Conservation (phyloP, 2,888 invertebrate species). For the Noctua comes region DNA sequence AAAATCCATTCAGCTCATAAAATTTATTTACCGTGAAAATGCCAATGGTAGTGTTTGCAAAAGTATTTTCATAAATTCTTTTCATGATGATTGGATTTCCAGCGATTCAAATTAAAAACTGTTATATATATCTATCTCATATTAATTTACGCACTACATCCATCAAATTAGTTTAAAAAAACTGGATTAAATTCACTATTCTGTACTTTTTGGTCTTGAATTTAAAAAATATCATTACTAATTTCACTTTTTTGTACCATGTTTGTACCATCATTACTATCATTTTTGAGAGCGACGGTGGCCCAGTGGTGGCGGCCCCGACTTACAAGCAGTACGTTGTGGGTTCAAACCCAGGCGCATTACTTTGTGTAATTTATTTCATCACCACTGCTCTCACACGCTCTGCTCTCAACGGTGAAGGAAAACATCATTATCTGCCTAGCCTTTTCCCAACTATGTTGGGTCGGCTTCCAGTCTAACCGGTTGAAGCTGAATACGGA, state of each 20-base stretch:
- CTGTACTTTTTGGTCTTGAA: background rate
- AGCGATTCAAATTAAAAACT: background rate
- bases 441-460: too few relatives aligned
- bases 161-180: background rate
- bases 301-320: too few relatives aligned
- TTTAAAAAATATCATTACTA: background rate
- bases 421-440: too few relatives aligned
- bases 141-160: background rate
- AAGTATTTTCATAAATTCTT: conserved; percentile 9
- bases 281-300: too few relatives aligned
- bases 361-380: too few relatives aligned
- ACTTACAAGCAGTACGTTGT: too few relatives aligned
- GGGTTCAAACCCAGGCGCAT: too few relatives aligned
- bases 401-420: too few relatives aligned
- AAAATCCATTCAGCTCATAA: conserved; percentile 35
- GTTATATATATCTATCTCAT: background rate
- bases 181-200: background rate
- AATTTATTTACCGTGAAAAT: conserved; percentile 15
- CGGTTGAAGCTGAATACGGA: too few relatives aligned
- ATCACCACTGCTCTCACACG: too few relatives aligned
- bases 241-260: background rate
- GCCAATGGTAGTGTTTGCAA: background rate
- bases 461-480: too few relatives aligned
- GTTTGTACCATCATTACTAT: too few relatives aligned
- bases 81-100: background rate